Evolutionary conservation across 2,888 invertebrate genomes (phyloP).

Genomic region (Eupithecia dodoneata): DNA sequence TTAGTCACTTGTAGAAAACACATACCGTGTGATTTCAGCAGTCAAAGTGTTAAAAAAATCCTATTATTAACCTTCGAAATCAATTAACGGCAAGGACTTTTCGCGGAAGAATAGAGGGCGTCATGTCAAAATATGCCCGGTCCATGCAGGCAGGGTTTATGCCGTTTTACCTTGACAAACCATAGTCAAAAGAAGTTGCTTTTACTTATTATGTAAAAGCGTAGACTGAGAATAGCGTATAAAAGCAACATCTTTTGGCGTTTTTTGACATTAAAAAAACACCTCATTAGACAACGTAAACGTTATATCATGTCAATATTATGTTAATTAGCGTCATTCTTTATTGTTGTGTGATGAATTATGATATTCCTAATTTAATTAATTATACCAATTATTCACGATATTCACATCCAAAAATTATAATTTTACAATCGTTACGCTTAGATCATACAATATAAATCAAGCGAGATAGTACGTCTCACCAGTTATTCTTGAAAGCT

Average conservation of each 20-base stretch:
- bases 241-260: not conserved
- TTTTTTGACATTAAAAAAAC: not conserved
- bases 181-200: no score
- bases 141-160: not conserved
- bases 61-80: not conserved
- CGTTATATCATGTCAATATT: not conserved
- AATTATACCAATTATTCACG: no score
- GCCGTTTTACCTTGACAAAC: not conserved
- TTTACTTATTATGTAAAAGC: no score
- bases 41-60: no score
- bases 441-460: not conserved
- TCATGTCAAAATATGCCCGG: not conserved
- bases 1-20: no score
- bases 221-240: no score
- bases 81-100: not conserved
- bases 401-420: not conserved
- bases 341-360: not conserved
- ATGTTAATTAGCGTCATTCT: not conserved
- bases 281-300: not conserved
- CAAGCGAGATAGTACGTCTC: not conserved
- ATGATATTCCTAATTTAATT: not conserved
- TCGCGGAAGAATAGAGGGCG: not conserved
- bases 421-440: not conserved
- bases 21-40: no score
- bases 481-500: constrained; percentile 1